These are phyloP conservation scores for Scaptomyza hsui DNA, from an alignment of 1,140 invertebrate species.

Conservation along the genomic window DNA sequence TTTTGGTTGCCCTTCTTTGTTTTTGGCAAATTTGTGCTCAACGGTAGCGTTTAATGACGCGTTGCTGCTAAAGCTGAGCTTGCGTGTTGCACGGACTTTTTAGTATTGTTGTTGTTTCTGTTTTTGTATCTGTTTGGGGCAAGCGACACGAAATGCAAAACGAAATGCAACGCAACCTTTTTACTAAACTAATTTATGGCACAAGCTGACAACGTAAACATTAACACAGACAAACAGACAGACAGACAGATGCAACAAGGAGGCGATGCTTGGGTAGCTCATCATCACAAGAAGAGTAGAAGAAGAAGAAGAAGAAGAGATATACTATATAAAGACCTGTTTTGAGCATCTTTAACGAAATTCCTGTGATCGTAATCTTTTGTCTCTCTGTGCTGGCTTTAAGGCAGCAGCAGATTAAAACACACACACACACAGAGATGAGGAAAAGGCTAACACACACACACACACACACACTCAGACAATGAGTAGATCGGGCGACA, in stretches of 20 bases:
- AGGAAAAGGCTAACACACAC: constrained; percentile 24
- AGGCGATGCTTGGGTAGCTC: constrained; percentile 14
- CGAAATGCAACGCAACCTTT: constrained; percentile 76
- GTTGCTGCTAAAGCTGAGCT: constrained; percentile 23
- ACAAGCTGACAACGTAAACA: constrained; percentile 83
- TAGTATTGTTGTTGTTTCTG: not conserved
- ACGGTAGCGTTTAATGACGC: constrained; percentile 65
- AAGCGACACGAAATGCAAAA: constrained; percentile 55
- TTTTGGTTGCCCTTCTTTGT: constrained; percentile 10
- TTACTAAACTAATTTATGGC: constrained; percentile 84
- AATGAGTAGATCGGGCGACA: constrained; percentile 66
- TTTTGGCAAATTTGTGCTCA: constrained; percentile 62
- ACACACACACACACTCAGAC: constrained; percentile 36
- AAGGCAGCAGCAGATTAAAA: constrained; percentile 73
- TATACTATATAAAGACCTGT: constrained; percentile 65
- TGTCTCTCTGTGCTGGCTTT: constrained; percentile 74
- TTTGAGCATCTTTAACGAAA: constrained; percentile 80
- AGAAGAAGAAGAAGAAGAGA: not conserved
- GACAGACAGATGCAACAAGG: constrained; percentile 5
- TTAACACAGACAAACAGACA: constrained; percentile 61
- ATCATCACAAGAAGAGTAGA: constrained; percentile 13
- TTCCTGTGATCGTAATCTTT: constrained; percentile 82
- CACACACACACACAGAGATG: constrained; percentile 50
- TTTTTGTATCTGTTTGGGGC: not conserved
- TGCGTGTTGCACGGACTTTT: constrained; percentile 34